phyloP scores from a whole-genome alignment of 2,888 invertebrate species.

The Helobdella robusta region DNA sequence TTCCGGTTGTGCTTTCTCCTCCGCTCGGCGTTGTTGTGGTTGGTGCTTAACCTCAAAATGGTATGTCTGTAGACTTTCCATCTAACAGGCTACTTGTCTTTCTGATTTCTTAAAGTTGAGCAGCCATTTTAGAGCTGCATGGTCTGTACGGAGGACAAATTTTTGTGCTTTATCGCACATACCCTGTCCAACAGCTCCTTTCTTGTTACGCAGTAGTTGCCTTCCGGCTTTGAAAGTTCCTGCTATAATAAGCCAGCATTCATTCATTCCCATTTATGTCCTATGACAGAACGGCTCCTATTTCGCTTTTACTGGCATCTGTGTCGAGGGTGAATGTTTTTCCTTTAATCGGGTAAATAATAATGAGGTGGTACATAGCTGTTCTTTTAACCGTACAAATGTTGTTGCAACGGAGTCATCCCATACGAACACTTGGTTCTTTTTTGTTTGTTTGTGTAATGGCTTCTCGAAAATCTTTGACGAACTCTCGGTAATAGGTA shows the following conservation, averaged over 20 bases:
- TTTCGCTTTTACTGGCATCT: constrained; percentile 34
- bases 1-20: no score
- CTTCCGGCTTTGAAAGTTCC: constrained; percentile 22
- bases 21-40: no score
- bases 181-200: constrained; percentile 34
- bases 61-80: constrained; percentile 26
- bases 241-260: constrained; percentile 31
- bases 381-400: constrained; percentile 29
- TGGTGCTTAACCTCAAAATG: constrained; percentile 29
- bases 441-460: constrained; percentile 21
- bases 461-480: constrained; percentile 20
- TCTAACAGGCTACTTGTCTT: constrained; percentile 29
- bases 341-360: constrained; percentile 28
- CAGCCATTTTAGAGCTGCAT: constrained; percentile 34
- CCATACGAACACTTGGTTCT: constrained; percentile 23
- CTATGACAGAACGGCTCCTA: constrained; percentile 34
- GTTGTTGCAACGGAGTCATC: constrained; percentile 1
- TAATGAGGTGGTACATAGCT: constrained; percentile 28
- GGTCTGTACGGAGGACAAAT: constrained; percentile 32
- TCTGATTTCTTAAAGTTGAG: constrained; percentile 25
- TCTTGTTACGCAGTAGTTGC: constrained; percentile 30
- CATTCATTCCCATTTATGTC: constrained; percentile 32
- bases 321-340: constrained; percentile 34
- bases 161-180: constrained; percentile 24
- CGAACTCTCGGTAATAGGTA: constrained; percentile 18